Evolutionary conservation across 2,888 invertebrate species (phyloP).

Genomic region (Drosophila neoperkinsi): DNA sequence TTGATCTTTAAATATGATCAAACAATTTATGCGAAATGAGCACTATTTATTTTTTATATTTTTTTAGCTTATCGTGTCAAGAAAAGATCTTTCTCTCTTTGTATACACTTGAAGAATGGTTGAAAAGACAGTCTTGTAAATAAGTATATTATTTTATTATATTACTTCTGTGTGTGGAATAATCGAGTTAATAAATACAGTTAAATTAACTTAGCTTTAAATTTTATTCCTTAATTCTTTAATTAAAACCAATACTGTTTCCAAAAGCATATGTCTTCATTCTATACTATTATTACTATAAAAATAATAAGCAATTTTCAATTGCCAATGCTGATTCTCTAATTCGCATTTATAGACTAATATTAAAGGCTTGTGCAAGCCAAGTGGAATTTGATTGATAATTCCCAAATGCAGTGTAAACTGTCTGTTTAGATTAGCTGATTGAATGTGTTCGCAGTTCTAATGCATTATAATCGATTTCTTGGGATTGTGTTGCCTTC

Average conservation of each 20-base stretch:
- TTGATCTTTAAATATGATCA: fast-evolving
- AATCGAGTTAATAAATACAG: background rate
- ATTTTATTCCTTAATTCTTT: background rate
- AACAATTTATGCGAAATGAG: background rate
- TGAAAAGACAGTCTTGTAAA: background rate
- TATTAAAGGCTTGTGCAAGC: background rate
- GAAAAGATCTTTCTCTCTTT: background rate
- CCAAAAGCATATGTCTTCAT: background rate
- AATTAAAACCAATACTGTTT: background rate
- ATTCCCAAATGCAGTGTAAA: background rate
- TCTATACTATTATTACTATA: background rate
- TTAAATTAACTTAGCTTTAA: background rate
- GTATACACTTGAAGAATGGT: background rate
- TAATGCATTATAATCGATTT: background rate
- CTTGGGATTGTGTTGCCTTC: constrained; percentile 6
- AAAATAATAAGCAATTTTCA: no score
- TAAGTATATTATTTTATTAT: background rate
- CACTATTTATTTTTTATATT: background rate
- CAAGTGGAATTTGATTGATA: background rate
- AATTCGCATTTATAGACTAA: background rate
- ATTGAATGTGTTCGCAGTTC: background rate
- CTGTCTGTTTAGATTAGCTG: constrained; percentile 5
- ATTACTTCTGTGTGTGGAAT: background rate
- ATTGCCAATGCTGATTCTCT: background rate
- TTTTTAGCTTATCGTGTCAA: background rate